Percentiles rank a stretch among this genome's conserved stretches.
Evolutionary conservation across 2,888 invertebrate genomes (phyloP).

Genomic region (Biston stratarius): DNA sequence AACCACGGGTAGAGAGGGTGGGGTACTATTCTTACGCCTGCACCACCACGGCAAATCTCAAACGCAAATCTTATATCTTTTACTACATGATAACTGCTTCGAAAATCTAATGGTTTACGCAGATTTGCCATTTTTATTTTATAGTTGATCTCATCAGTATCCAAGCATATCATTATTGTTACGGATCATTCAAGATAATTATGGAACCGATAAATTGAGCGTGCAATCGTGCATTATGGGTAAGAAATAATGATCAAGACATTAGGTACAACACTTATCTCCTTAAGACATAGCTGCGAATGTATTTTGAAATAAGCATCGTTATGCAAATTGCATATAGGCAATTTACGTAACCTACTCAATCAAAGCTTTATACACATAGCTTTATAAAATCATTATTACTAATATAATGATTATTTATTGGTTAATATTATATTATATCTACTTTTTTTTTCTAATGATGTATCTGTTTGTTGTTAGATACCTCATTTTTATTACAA

Average conservation of each 20-base stretch:
- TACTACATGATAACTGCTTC: background rate
- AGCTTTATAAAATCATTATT: too few relatives aligned
- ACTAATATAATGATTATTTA: too few relatives aligned
- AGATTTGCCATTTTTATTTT: background rate
- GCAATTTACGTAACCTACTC: background rate
- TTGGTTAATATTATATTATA: too few relatives aligned
- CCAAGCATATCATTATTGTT: slow-evolving; percentile 9
- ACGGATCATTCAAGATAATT: slow-evolving; percentile 15
- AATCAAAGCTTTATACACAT: background rate
- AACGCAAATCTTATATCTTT: too few relatives aligned
- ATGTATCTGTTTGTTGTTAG: too few relatives aligned
- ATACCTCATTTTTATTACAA: too few relatives aligned
- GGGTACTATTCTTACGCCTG: too few relatives aligned
- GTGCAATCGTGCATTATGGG: slow-evolving; percentile 16
- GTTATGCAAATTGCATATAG: background rate
- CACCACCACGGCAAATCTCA: too few relatives aligned
- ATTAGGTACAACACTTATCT: slow-evolving; percentile 25
- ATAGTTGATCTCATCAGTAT: background rate
- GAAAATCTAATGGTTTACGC: background rate
- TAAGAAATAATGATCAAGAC: slow-evolving; percentile 23
- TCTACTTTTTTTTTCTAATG: too few relatives aligned
- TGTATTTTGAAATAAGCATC: slow-evolving; percentile 1
- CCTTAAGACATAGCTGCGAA: slow-evolving; percentile 18
- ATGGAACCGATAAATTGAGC: slow-evolving; percentile 6
- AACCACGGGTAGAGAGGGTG: too few relatives aligned